phyloP scores from a whole-genome alignment of 2,888 invertebrate species.

The Luperina nickerlii region DNA sequence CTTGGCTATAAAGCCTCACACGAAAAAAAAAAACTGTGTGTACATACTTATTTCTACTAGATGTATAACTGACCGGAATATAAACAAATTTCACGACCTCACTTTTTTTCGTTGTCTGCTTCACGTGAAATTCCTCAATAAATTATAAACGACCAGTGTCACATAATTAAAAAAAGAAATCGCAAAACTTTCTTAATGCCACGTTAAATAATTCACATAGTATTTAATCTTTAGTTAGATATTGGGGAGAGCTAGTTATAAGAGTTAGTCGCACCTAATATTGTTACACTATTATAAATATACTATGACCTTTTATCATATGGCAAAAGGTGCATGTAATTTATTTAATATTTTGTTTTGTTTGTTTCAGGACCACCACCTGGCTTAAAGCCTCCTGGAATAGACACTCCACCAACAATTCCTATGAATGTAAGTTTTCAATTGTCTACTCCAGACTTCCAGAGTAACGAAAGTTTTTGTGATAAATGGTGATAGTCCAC shows the following conservation, averaged over 20 bases:
- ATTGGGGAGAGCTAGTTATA: neutral
- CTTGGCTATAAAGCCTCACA: too few relatives aligned
- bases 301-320: neutral
- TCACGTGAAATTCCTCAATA: neutral
- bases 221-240: neutral
- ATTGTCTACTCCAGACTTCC: neutral
- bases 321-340: neutral
- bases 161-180: neutral
- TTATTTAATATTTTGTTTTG: conserved; percentile 64
- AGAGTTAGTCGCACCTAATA: neutral
- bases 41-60: too few relatives aligned
- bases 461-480: neutral
- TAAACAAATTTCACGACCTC: too few relatives aligned
- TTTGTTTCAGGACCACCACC: conserved; percentile 83
- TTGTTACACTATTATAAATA: neutral
- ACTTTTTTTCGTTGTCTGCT: too few relatives aligned
- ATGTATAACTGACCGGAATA: too few relatives aligned
- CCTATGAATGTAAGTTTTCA: conserved; percentile 78
- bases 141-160: neutral
- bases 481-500: neutral
- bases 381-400: conserved; percentile 83
- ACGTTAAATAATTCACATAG: neutral
- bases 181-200: neutral
- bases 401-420: conserved; percentile 81
- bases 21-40: too few relatives aligned